Conservation (phyloP, 1,140 invertebrate genomes). For the Chrysopa pallens region DNA sequence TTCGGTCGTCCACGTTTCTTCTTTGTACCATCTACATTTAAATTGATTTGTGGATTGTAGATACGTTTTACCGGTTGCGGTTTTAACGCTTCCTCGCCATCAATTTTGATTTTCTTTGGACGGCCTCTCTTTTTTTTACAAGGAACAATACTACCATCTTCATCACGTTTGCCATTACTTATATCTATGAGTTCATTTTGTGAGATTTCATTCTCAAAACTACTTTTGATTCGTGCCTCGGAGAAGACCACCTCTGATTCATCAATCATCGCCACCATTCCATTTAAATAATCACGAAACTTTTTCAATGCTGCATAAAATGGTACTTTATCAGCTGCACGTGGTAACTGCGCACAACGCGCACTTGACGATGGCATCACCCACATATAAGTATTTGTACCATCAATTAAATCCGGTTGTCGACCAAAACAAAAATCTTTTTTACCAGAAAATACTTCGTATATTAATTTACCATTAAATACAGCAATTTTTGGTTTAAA, state of each 20-base stretch:
- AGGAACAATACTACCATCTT: conserved; percentile 37
- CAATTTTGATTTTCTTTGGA: conserved; percentile 71
- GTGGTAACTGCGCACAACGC: conserved; percentile 82
- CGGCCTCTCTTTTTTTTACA: conserved; percentile 77
- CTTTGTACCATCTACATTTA: conserved; percentile 43
- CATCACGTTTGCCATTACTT: conserved; percentile 30
- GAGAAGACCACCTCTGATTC: conserved; percentile 85
- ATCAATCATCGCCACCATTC: conserved; percentile 67
- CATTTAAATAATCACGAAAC: conserved; percentile 87
- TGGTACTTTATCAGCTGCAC: conserved; percentile 91
- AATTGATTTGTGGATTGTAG: conserved; percentile 17
- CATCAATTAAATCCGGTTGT: conserved; percentile 80
- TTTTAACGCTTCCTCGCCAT: conserved; percentile 37
- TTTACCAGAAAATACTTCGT: conserved; percentile 92
- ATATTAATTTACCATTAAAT: conserved; percentile 96
- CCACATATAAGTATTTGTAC: conserved; percentile 94
- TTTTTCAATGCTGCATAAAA: conserved; percentile 91
- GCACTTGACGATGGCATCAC: conserved; percentile 97
- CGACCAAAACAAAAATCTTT: conserved; percentile 95
- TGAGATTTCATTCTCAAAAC: conserved; percentile 28
- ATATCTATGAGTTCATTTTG: conserved; percentile 24
- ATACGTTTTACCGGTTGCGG: conserved; percentile 34
- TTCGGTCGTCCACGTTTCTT: conserved; percentile 73
- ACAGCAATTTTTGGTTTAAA: conserved; percentile 94
- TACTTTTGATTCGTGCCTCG: conserved; percentile 48